phyloP scores from a whole-genome alignment of 2,113 vertebrate genomes.

The Bubo bubo region DNA sequence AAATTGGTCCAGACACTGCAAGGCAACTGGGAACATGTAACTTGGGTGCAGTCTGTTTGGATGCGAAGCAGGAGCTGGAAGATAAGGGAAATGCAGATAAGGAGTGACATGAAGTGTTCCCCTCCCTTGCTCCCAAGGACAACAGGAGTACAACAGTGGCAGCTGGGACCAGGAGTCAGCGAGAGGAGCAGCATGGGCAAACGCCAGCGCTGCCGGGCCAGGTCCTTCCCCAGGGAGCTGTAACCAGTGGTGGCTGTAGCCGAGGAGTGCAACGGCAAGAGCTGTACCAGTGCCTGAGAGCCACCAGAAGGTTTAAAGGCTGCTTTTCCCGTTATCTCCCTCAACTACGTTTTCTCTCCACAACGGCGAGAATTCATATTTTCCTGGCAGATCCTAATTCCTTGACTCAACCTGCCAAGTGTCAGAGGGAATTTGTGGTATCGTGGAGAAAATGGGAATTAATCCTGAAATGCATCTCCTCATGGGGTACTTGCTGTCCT shows the following conservation, averaged over 20 bases:
- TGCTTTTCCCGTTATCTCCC: neutral
- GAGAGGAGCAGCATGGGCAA: neutral
- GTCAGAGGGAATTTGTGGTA: neutral
- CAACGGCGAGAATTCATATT: neutral
- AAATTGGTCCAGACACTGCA: neutral
- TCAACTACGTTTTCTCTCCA: neutral
- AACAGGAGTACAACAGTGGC: neutral
- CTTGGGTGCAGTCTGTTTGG: neutral
- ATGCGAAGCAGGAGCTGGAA: neutral
- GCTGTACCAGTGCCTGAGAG: neutral
- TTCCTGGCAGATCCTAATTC: neutral
- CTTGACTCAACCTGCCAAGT: neutral
- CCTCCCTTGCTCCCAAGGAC: neutral
- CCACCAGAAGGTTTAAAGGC: neutral
- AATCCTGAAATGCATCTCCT: neutral
- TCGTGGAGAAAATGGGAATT: neutral
- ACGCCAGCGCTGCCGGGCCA: accelerated
- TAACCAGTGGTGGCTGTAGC: accelerated
- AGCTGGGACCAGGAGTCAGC: neutral
- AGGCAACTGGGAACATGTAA: neutral
- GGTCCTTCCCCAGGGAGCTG: neutral
- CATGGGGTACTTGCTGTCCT: neutral
- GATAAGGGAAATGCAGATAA: neutral
- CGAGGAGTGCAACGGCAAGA: accelerated
- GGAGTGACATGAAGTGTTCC: neutral